A percentile compares a stretch with the other conserved stretches of the same genome.
Evolutionary conservation across 1,140 invertebrate species (phyloP).

Genomic region (Chrysoperla carnea): DNA sequence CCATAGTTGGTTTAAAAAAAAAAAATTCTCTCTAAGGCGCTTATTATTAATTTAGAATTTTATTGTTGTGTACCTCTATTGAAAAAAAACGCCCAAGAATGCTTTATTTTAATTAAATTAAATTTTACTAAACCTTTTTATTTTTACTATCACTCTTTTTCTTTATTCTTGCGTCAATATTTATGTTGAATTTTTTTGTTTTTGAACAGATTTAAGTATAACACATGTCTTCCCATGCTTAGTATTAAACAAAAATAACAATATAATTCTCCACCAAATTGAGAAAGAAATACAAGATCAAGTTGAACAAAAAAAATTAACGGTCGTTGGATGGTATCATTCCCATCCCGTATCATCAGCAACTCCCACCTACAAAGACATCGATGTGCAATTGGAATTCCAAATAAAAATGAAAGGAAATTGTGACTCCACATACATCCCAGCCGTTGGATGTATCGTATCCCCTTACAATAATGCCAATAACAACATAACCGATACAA

Average conservation of each 20-base stretch:
- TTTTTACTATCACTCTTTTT: too few relatives aligned
- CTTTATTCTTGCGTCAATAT: too few relatives aligned
- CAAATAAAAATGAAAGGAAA: slow-evolving; percentile 86
- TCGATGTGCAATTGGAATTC: slow-evolving; percentile 84
- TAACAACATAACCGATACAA: too few relatives aligned
- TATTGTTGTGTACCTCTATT: too few relatives aligned
- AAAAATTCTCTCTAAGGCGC: too few relatives aligned
- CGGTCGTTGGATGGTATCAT: slow-evolving; percentile 89
- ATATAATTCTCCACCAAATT: slow-evolving; percentile 47
- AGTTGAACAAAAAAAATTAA: slow-evolving; percentile 64
- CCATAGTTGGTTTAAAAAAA: too few relatives aligned
- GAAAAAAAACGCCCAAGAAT: too few relatives aligned
- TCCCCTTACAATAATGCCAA: too few relatives aligned
- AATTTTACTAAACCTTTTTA: too few relatives aligned
- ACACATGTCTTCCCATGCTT: slow-evolving; percentile 80
- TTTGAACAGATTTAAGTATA: slow-evolving; percentile 58
- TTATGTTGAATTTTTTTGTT: slow-evolving; percentile 5
- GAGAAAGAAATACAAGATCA: slow-evolving; percentile 65
- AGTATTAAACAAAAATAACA: slow-evolving; percentile 54
- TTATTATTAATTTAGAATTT: too few relatives aligned
- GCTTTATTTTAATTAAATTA: too few relatives aligned
- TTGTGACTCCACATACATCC: slow-evolving; percentile 75
- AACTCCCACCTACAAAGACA: slow-evolving; percentile 75
- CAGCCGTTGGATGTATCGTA: slow-evolving; percentile 52
- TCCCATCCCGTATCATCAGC: slow-evolving; percentile 82